Evolutionary conservation across 1,140 invertebrate species (phyloP).

Genomic region (Liolophura sinensis): DNA sequence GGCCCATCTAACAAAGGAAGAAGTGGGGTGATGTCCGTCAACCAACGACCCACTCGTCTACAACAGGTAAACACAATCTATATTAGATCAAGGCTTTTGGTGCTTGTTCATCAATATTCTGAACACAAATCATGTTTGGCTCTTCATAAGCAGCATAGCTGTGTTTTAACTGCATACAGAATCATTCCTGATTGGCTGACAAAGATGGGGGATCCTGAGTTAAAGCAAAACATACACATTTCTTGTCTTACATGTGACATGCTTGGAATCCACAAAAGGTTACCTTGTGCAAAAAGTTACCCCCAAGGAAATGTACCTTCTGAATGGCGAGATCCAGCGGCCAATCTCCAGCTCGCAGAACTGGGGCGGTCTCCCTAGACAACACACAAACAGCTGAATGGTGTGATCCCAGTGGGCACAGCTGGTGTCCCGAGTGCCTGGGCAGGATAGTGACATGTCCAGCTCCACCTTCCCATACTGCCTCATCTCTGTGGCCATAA

Average conservation of each 20-base stretch:
- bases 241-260: too few relatives aligned
- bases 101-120: too few relatives aligned
- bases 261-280: too few relatives aligned
- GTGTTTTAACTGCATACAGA: too few relatives aligned
- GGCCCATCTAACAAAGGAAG: conserved; percentile 21
- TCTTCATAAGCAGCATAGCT: too few relatives aligned
- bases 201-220: too few relatives aligned
- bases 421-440: conserved; percentile 27
- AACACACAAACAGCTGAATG: conserved; percentile 36
- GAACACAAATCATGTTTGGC: too few relatives aligned
- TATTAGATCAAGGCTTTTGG: too few relatives aligned
- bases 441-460: conserved; percentile 38
- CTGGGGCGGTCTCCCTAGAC: conserved; percentile 16
- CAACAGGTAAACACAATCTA: background rate
- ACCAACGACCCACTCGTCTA: conserved; percentile 39
- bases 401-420: conserved; percentile 41
- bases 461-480: conserved; percentile 26
- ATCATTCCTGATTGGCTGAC: too few relatives aligned
- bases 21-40: conserved; percentile 34
- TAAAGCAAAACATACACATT: too few relatives aligned
- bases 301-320: conserved; percentile 28
- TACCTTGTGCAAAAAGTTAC: too few relatives aligned
- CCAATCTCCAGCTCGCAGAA: conserved; percentile 38
- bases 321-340: conserved; percentile 39
- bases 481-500: conserved; percentile 9